Evolutionary conservation across 2,113 vertebrate species (phyloP).

Genomic region (Asarcornis scutulata): DNA sequence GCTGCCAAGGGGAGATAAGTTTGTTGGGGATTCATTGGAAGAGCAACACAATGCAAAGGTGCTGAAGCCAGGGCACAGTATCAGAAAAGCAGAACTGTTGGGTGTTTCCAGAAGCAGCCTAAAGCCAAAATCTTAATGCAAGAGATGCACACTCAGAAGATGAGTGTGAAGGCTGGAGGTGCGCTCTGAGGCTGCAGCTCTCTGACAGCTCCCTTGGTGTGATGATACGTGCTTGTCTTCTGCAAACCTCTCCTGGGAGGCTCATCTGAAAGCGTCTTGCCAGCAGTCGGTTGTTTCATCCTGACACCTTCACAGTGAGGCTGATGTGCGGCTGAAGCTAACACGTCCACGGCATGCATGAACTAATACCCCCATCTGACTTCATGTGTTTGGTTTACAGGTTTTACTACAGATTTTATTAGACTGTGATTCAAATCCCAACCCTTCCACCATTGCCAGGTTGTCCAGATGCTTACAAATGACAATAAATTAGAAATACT

Average conservation of each 20-base stretch:
- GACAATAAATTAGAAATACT: slow-evolving; percentile 22
- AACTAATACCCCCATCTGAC: neutral
- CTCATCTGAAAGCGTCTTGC: neutral
- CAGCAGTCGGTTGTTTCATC: neutral
- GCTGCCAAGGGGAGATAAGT: neutral
- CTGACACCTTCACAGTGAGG: neutral
- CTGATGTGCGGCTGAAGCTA: rapidly evolving
- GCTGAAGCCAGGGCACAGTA: neutral
- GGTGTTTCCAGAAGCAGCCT: neutral
- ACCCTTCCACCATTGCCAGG: neutral
- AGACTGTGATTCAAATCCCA: neutral
- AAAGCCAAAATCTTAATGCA: neutral
- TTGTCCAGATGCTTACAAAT: slow-evolving; percentile 43
- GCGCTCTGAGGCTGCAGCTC: neutral
- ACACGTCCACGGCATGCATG: neutral
- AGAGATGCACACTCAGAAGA: neutral
- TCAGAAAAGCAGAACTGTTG: neutral
- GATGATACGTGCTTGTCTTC: rapidly evolving
- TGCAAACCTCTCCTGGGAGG: neutral
- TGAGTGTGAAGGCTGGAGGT: neutral
- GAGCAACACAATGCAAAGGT: neutral
- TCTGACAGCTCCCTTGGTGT: neutral
- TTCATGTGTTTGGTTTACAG: neutral
- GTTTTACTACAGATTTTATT: slow-evolving; percentile 1
- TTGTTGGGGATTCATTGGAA: neutral